Conservation (phyloP, 2,888 invertebrate genomes). For the Eupithecia pulchellata region DNA sequence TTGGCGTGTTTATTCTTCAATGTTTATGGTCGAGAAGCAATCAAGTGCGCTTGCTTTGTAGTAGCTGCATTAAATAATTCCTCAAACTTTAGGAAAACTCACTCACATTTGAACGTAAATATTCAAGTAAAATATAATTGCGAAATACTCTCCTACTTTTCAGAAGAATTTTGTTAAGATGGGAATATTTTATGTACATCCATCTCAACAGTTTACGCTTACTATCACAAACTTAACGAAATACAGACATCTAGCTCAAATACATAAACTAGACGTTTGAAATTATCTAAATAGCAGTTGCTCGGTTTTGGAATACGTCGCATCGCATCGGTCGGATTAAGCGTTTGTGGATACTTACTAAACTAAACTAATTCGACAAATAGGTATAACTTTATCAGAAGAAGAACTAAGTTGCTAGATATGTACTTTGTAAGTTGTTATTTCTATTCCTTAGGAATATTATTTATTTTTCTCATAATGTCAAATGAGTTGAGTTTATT, state of each 20-base stretch:
- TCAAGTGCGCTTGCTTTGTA: neutral
- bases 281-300: neutral
- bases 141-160: neutral
- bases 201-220: slow-evolving; percentile 19
- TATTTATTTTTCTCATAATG: neutral
- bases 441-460: neutral
- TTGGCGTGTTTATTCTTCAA: slow-evolving; percentile 13
- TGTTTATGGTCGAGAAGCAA: slow-evolving; percentile 31
- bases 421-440: neutral
- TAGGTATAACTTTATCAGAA: neutral
- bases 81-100: neutral
- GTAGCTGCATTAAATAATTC: neutral
- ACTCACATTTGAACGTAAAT: neutral
- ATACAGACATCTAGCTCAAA: neutral
- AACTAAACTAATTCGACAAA: neutral
- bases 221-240: slow-evolving; percentile 12
- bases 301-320: neutral
- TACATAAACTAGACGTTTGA: neutral
- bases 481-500: neutral
- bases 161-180: neutral
- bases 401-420: neutral
- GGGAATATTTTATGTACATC: neutral
- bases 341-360: neutral
- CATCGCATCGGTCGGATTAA: neutral
- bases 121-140: neutral